Conservation (phyloP, 2,888 invertebrate genomes). For the Bellardia pandia region DNA sequence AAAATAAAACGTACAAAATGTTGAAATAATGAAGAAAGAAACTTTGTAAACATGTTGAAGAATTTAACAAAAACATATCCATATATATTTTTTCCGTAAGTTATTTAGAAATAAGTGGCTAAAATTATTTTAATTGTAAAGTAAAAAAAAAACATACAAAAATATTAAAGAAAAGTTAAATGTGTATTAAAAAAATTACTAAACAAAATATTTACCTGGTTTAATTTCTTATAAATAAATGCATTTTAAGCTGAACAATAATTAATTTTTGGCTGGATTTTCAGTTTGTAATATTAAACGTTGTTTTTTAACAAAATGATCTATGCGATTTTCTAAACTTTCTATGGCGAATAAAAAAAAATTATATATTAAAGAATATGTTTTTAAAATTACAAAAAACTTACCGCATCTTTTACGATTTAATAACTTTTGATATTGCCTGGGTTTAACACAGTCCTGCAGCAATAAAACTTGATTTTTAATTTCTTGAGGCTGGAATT, state of each 20-base stretch:
- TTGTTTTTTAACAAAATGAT: slow-evolving; percentile 90
- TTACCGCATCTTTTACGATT: slow-evolving; percentile 92
- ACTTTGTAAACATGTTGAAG: slow-evolving; percentile 21
- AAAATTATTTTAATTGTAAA: slow-evolving; percentile 59
- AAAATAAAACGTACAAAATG: slow-evolving; percentile 61
- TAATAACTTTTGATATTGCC: slow-evolving; percentile 89
- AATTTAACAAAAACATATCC: slow-evolving; percentile 27
- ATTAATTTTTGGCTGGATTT: background rate
- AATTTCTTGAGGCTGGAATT: slow-evolving; percentile 75
- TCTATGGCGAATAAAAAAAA: slow-evolving; percentile 86
- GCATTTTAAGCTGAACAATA: background rate
- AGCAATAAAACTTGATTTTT: slow-evolving; percentile 86
- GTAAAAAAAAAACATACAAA: slow-evolving; percentile 18
- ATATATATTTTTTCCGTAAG: too few species aligned
- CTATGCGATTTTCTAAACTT: slow-evolving; percentile 91
- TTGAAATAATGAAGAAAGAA: slow-evolving; percentile 36
- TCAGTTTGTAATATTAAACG: slow-evolving; percentile 81
- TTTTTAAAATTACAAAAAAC: slow-evolving; percentile 77
- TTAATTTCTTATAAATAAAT: background rate
- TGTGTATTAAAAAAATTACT: slow-evolving; percentile 42
- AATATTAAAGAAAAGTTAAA: slow-evolving; percentile 31
- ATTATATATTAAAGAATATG: background rate
- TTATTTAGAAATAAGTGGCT: slow-evolving; percentile 36
- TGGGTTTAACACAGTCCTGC: slow-evolving; percentile 88
- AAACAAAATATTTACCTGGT: slow-evolving; percentile 39